Evolutionary conservation across 2,888 invertebrate genomes (phyloP).

Genomic region (Axea sp.): DNA sequence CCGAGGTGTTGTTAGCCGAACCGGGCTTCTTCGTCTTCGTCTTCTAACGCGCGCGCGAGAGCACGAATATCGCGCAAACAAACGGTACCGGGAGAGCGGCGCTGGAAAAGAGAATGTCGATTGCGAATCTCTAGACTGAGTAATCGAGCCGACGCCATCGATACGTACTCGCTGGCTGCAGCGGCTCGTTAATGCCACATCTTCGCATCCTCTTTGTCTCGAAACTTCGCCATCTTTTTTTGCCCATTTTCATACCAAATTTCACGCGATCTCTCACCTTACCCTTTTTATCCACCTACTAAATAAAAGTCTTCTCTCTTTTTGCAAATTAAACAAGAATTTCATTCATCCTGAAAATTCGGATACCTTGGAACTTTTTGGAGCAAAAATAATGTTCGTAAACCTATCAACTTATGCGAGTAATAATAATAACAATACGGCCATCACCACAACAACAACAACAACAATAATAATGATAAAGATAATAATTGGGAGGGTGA

Average conservation of each 20-base stretch:
- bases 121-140: slow-evolving; percentile 61
- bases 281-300: too few species aligned
- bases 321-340: too few species aligned
- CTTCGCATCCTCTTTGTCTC: slow-evolving; percentile 51
- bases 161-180: slow-evolving; percentile 56
- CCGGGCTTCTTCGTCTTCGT: slow-evolving; percentile 48
- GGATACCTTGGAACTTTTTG: too few species aligned
- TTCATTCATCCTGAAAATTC: too few species aligned
- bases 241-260: slow-evolving; percentile 34
- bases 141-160: slow-evolving; percentile 63
- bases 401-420: too few species aligned
- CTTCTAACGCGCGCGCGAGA: slow-evolving; percentile 40
- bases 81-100: slow-evolving; percentile 62
- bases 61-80: slow-evolving; percentile 54
- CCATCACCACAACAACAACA: too few species aligned
- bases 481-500: too few species aligned
- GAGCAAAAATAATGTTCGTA: too few species aligned
- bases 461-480: too few species aligned
- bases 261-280: slow-evolving; percentile 10
- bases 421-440: too few species aligned
- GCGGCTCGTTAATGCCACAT: slow-evolving; percentile 56
- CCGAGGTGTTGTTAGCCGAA: slow-evolving; percentile 43
- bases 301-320: too few species aligned
- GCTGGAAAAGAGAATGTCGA: slow-evolving; percentile 62
- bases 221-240: slow-evolving; percentile 32